phyloP scores from a whole-genome alignment of 1,140 invertebrate genomes.

The Apis dorsata region DNA sequence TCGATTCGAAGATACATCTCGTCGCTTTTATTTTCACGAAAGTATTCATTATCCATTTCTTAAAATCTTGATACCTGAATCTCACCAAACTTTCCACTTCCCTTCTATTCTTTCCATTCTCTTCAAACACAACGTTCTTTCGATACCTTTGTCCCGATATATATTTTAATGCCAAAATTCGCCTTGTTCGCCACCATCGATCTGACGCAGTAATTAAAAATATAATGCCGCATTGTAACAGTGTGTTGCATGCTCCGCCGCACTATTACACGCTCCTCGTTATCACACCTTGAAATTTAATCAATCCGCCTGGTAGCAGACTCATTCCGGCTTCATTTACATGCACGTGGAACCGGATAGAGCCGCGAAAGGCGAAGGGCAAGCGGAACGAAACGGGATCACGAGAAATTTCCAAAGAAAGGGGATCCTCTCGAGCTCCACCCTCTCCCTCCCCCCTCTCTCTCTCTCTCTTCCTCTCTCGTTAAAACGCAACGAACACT shows the following conservation, averaged over 20 bases:
- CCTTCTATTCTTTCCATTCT: background rate
- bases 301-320: slow-evolving; percentile 27
- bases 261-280: slow-evolving; percentile 27
- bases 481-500: slow-evolving; percentile 19
- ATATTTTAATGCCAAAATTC: background rate
- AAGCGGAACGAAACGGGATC: slow-evolving; percentile 27
- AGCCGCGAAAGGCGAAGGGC: slow-evolving; percentile 29
- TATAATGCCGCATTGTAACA: slow-evolving; percentile 32
- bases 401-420: slow-evolving; percentile 33
- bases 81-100: too few relatives aligned
- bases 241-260: slow-evolving; percentile 18
- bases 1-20: too few relatives aligned
- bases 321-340: slow-evolving; percentile 36
- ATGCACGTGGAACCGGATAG: slow-evolving; percentile 32
- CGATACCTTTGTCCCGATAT: background rate
- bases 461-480: background rate
- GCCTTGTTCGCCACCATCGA: background rate
- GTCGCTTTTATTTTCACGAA: too few relatives aligned
- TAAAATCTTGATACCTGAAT: too few relatives aligned
- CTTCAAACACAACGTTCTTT: background rate
- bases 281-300: slow-evolving; percentile 49
- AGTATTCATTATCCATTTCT: too few relatives aligned
- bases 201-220: slow-evolving; percentile 37
- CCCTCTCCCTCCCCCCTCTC: background rate
- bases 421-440: background rate